Conservation (phyloP, 2,888 invertebrate genomes). For the Odontothrips loti region DNA sequence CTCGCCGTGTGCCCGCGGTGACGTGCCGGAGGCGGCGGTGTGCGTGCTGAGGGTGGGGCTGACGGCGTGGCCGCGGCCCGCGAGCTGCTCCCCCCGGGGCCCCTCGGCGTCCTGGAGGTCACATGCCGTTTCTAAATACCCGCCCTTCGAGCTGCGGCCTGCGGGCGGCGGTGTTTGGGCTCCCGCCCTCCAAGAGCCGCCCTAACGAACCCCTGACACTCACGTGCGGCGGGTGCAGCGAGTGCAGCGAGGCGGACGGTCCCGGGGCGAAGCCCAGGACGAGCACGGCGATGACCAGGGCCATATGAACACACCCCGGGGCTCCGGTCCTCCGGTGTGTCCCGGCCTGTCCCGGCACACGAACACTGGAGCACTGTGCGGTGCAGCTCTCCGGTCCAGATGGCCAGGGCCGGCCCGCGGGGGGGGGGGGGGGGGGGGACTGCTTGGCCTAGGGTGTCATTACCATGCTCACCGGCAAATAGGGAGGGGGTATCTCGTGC, state of each 20-base stretch:
- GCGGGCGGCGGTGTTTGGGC: too few relatives aligned
- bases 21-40: not conserved
- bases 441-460: not conserved
- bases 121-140: too few relatives aligned
- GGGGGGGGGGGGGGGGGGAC: not conserved
- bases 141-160: too few relatives aligned
- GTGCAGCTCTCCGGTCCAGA: not conserved
- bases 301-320: not conserved
- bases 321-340: not conserved
- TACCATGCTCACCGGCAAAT: not conserved
- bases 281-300: constrained; percentile 3
- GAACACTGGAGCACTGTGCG: not conserved
- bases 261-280: not conserved
- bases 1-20: not conserved
- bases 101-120: too few relatives aligned
- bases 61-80: not conserved
- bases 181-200: too few relatives aligned
- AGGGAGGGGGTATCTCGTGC: not conserved
- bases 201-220: too few relatives aligned
- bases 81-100: too few relatives aligned
- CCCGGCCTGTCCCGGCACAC: not conserved
- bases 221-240: not conserved
- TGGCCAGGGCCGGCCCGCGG: not conserved
- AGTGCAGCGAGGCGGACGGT: not conserved
- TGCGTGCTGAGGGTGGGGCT: not conserved